Evolutionary conservation across 2,888 invertebrate genomes (phyloP).

Genomic region (Agrochola macilenta): DNA sequence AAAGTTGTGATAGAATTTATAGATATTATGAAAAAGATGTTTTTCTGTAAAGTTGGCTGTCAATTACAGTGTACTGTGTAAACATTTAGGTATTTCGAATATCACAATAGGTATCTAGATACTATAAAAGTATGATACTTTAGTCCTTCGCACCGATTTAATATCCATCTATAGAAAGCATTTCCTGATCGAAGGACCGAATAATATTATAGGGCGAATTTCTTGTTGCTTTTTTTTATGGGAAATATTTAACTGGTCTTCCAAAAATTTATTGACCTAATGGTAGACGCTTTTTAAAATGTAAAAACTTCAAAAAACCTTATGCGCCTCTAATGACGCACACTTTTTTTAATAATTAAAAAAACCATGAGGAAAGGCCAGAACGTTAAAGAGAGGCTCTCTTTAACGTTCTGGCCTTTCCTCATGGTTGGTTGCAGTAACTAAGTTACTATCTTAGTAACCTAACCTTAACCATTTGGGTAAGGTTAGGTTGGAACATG

Average conservation of each 20-base stretch:
- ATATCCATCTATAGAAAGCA: neutral
- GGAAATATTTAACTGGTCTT: neutral
- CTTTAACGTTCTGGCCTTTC: no score
- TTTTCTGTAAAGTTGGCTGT: conserved; percentile 37
- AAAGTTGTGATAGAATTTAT: conserved; percentile 63
- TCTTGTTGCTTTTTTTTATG: neutral
- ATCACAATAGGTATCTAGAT: neutral
- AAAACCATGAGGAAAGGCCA: no score
- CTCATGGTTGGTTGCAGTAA: no score
- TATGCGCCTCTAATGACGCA: no score
- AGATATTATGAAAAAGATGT: conserved; percentile 46
- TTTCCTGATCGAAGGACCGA: neutral
- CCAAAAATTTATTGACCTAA: neutral
- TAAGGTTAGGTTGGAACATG: no score
- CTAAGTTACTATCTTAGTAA: no score
- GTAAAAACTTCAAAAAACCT: no score
- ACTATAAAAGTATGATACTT: neutral
- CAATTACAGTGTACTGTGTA: conserved; percentile 15
- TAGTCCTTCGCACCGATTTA: neutral
- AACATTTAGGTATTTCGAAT: neutral
- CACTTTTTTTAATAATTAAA: no score
- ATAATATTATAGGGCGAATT: neutral
- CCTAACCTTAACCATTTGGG: no score
- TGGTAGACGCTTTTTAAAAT: neutral
- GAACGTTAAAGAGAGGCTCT: no score